Evolutionary conservation across 2,113 vertebrate species (phyloP).

Genomic region (Salvator merianae): DNA sequence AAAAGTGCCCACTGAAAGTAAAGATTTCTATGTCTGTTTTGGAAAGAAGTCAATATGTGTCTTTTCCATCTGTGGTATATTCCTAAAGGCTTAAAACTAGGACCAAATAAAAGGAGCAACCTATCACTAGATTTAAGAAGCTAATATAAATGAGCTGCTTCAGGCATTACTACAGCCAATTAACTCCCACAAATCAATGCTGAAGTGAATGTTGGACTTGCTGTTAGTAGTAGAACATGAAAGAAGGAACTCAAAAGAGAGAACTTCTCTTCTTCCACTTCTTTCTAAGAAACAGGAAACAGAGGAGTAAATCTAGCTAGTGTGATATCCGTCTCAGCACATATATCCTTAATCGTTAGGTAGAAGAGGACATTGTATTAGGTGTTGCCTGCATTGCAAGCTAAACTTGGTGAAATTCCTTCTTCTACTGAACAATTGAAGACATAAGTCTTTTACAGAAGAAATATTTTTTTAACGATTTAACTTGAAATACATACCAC

Average conservation of each 20-base stretch:
- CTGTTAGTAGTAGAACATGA: background rate
- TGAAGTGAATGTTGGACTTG: background rate
- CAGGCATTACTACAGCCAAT: background rate
- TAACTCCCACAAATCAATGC: background rate
- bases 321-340: background rate
- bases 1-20: conserved; percentile 41
- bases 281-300: background rate
- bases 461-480: no score
- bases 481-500: no score
- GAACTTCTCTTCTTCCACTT: background rate
- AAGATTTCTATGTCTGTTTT: conserved; percentile 36
- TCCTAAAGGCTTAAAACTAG: background rate
- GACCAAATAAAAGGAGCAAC: background rate
- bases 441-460: no score
- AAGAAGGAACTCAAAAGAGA: background rate
- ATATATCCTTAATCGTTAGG: no score
- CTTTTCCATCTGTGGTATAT: background rate
- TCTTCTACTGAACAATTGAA: no score
- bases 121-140: background rate
- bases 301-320: background rate
- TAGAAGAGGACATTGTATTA: no score
- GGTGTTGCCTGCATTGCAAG: no score
- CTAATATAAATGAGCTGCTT: background rate
- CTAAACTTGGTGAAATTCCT: no score
- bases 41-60: background rate